Evolutionary conservation across 2,797 vertebrate genomes (phyloP).

Genomic region (Mormyrus proboscirostris): DNA sequence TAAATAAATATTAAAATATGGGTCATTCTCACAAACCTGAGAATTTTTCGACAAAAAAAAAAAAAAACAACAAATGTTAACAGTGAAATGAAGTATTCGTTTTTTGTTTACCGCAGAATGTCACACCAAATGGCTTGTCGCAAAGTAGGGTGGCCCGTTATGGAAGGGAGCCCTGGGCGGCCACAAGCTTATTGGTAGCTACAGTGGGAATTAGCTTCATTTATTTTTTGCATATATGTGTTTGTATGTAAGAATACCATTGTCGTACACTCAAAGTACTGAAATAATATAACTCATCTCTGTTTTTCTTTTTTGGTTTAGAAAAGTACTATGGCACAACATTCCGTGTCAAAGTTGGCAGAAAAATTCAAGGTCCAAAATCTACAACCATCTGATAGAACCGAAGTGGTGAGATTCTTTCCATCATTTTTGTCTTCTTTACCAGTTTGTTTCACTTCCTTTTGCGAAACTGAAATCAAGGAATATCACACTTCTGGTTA

Average conservation of each 20-base stretch:
- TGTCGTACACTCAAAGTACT: neutral
- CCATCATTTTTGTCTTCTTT: neutral
- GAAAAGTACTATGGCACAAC: slow-evolving; percentile 8
- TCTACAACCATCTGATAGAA: neutral
- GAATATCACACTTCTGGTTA: neutral
- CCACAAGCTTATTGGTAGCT: neutral
- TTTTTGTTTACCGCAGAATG: neutral
- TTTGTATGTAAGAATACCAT: neutral
- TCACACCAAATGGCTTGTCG: neutral
- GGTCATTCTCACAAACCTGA: neutral
- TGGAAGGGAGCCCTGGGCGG: neutral
- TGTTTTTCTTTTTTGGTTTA: slow-evolving; percentile 4
- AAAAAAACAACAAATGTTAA: neutral
- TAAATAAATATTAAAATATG: neutral
- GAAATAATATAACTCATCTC: neutral
- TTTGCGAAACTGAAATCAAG: neutral
- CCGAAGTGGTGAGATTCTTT: slow-evolving; percentile 15
- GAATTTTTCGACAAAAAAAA: neutral
- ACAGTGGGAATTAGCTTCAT: neutral
- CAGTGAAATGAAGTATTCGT: neutral
- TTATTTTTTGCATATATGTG: neutral
- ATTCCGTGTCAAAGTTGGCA: slow-evolving; percentile 24
- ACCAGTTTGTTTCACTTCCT: neutral
- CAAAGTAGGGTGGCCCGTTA: neutral
- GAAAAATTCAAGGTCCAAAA: slow-evolving; percentile 24